Conservation (phyloP, 2,888 invertebrate species). For the Plebejus melissa region DNA sequence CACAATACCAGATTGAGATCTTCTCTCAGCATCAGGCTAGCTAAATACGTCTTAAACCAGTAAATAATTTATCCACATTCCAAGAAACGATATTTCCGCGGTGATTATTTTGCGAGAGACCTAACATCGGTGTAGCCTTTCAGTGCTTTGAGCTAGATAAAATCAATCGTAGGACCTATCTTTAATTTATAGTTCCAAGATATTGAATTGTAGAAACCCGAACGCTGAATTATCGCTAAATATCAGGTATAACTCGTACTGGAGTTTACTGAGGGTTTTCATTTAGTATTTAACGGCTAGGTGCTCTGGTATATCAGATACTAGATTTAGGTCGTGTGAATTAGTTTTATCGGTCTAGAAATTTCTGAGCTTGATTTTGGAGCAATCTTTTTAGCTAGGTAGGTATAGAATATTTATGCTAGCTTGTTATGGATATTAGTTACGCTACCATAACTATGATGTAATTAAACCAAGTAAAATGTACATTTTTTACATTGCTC, state of each 20-base stretch:
- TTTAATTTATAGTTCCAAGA: constrained; percentile 30
- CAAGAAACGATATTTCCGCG: constrained; percentile 29
- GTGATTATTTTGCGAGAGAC: constrained; percentile 39
- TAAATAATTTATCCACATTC: constrained; percentile 15
- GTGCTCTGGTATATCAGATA: constrained; percentile 1
- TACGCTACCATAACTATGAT: not conserved
- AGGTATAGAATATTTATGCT: too few relatives aligned
- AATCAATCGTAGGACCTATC: constrained; percentile 30
- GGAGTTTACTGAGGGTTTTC: not conserved
- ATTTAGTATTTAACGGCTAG: not conserved
- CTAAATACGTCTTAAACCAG: constrained; percentile 4
- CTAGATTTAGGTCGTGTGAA: constrained; percentile 3
- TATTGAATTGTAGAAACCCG: constrained; percentile 29
- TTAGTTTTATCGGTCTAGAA: not conserved
- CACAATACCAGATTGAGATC: not conserved
- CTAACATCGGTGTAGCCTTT: constrained; percentile 36
- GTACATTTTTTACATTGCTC: not conserved
- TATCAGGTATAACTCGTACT: constrained; percentile 26
- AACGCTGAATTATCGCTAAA: constrained; percentile 28
- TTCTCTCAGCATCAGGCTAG: not conserved
- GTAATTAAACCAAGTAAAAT: not conserved
- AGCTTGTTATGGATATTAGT: not conserved
- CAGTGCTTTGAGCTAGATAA: constrained; percentile 30
- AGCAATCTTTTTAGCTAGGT: not conserved
- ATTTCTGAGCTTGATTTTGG: not conserved